Evolutionary conservation across 2,113 vertebrate species (phyloP).

Genomic region (Forbesichthys agassizii): DNA sequence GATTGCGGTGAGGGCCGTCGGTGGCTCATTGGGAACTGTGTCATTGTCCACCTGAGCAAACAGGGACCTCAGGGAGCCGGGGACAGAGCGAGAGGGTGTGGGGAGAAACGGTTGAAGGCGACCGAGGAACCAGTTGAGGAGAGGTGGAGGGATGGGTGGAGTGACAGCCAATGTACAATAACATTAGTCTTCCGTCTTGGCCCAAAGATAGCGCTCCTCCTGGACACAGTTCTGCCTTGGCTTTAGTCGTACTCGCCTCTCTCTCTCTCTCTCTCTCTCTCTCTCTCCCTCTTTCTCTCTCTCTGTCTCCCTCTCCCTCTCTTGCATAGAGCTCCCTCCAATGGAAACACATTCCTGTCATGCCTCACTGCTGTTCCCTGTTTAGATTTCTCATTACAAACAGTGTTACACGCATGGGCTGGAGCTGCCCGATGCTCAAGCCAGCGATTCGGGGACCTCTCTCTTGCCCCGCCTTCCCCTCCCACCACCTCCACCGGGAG

Average conservation of each 20-base stretch:
- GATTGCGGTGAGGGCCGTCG: slow-evolving; percentile 81
- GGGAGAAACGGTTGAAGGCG: slow-evolving; percentile 62
- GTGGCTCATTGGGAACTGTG: slow-evolving; percentile 91
- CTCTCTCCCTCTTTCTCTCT: not conserved
- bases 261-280: slow-evolving; percentile 15
- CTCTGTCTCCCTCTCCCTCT: slow-evolving; percentile 63
- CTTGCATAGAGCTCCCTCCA: slow-evolving; percentile 85
- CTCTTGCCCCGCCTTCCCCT: not conserved
- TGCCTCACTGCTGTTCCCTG: slow-evolving; percentile 96
- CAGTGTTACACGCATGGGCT: slow-evolving; percentile 85
- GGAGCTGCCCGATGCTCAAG: slow-evolving; percentile 74
- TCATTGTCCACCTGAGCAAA: slow-evolving; percentile 99
- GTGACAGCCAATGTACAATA: slow-evolving; percentile 91
- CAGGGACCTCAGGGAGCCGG: slow-evolving; percentile 82
- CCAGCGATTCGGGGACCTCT: slow-evolving; percentile 56
- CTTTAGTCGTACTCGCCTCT: slow-evolving; percentile 64
- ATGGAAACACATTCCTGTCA: slow-evolving; percentile 98
- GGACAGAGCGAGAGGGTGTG: slow-evolving; percentile 58
- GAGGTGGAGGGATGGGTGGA: slow-evolving; percentile 85
- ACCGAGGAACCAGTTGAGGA: slow-evolving; percentile 84
- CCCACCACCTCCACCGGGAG: slow-evolving; percentile 39
- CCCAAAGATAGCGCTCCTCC: slow-evolving; percentile 84
- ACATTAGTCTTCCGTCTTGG: slow-evolving; percentile 95
- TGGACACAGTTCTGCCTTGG: slow-evolving; percentile 87
- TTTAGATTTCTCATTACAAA: slow-evolving; percentile 99